Conservation (phyloP, 2,797 vertebrate genomes). For the Hyperoplus lanceolatus region DNA sequence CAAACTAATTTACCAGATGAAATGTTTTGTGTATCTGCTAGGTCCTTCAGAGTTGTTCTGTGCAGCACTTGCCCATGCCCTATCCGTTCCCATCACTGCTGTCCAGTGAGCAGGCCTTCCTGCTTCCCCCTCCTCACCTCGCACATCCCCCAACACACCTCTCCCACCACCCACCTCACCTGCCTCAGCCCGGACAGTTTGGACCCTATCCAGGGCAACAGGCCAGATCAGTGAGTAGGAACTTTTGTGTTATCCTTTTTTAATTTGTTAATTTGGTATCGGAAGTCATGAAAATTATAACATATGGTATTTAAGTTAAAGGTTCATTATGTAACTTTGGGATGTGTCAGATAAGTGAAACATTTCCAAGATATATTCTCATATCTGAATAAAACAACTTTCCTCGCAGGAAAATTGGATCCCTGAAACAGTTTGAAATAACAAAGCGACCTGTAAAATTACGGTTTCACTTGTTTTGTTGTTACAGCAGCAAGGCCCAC, state of each 20-base stretch:
- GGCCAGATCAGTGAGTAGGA: constrained; percentile 92
- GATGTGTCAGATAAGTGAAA: too few relatives aligned
- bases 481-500: too few relatives aligned
- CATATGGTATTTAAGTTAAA: neutral
- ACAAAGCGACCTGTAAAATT: too few relatives aligned
- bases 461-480: too few relatives aligned
- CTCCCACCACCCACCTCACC: constrained; percentile 94
- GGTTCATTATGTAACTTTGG: too few relatives aligned
- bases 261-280: neutral
- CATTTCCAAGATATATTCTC: too few relatives aligned
- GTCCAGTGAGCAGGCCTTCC: constrained; percentile 94
- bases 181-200: constrained; percentile 95
- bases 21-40: constrained; percentile 60
- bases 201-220: constrained; percentile 96
- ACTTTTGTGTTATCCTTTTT: neutral
- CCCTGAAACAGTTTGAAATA: too few relatives aligned
- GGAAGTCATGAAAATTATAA: neutral
- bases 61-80: constrained; percentile 97
- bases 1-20: neutral
- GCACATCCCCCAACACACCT: constrained; percentile 91
- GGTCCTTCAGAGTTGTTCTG: constrained; percentile 97
- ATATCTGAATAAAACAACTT: too few relatives aligned
- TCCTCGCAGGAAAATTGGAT: too few relatives aligned
- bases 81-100: constrained; percentile 97
- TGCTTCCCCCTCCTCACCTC: constrained; percentile 86